Conservation (phyloP, 2,113 vertebrate genomes). For the Catharus fuscescens region DNA sequence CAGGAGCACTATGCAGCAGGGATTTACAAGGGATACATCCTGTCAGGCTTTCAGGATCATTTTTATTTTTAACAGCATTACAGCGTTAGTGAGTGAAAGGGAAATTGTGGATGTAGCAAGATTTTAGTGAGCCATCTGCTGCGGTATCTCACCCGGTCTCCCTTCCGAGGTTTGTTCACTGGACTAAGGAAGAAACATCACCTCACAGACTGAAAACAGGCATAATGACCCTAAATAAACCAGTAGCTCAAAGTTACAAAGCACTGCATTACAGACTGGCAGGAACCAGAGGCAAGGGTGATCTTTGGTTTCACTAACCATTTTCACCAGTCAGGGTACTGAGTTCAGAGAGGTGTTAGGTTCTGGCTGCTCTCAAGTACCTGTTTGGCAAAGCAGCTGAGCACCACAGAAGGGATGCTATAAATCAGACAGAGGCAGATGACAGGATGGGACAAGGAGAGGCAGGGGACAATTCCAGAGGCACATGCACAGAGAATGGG, state of each 20-base stretch:
- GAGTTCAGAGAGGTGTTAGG: neutral
- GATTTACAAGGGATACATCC: slow-evolving; percentile 54
- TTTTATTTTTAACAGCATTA: slow-evolving; percentile 67
- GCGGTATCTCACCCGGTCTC: neutral
- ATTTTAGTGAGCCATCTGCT: slow-evolving; percentile 36
- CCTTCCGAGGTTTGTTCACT: neutral
- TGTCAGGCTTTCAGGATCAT: slow-evolving; percentile 47
- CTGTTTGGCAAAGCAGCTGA: neutral
- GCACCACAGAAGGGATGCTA: neutral
- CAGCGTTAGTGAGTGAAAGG: slow-evolving; percentile 26
- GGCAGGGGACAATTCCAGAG: neutral
- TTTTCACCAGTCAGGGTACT: accelerated
- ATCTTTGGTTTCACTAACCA: neutral
- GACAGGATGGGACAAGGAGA: neutral
- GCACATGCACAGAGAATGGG: accelerated
- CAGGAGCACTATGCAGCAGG: neutral
- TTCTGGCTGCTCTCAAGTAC: neutral
- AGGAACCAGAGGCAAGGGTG: neutral
- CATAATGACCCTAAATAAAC: neutral
- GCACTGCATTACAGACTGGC: neutral
- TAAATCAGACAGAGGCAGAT: neutral
- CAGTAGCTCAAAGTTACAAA: neutral
- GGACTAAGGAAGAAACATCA: neutral
- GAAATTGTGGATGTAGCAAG: slow-evolving; percentile 26
- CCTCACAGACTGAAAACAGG: neutral